Percentiles rank a stretch among this genome's conserved stretches.
These are phyloP conservation scores for Cryptotis parvus DNA, from an alignment of 2,113 vertebrate genomes.

Conservation along the genomic window DNA sequence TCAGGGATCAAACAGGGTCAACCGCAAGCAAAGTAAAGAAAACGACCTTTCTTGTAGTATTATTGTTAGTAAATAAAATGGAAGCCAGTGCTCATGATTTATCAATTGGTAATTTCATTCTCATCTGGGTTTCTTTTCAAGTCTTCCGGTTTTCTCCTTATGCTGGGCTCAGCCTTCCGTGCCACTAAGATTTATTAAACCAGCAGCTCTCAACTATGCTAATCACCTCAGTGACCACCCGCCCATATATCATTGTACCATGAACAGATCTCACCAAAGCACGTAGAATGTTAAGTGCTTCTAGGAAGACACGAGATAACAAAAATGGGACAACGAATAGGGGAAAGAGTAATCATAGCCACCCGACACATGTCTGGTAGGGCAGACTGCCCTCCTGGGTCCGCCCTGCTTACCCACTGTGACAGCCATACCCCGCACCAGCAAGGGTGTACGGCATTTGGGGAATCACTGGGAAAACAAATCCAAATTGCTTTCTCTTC, in stretches of 20 bases:
- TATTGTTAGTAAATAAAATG: conserved; percentile 34
- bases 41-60: neutral
- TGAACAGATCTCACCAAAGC: conserved; percentile 35
- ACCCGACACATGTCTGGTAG: neutral
- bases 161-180: neutral
- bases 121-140: neutral
- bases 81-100: conserved; percentile 37
- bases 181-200: conserved; percentile 1
- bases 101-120: neutral
- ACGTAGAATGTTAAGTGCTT: neutral
- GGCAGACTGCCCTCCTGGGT: neutral
- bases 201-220: conserved; percentile 31
- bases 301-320: conserved; percentile 29
- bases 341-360: neutral
- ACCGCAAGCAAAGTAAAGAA: no score
- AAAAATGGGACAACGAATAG: neutral
- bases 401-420: accelerated
- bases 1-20: no score
- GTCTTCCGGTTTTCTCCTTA: neutral
- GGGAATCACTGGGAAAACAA: neutral
- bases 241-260: conserved; percentile 18
- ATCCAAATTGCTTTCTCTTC: neutral
- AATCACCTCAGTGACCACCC: conserved; percentile 8
- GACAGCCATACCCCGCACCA: accelerated
- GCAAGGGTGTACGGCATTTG: neutral